Conservation (phyloP, 2,797 vertebrate genomes). For the Acanthopagrus latus region DNA sequence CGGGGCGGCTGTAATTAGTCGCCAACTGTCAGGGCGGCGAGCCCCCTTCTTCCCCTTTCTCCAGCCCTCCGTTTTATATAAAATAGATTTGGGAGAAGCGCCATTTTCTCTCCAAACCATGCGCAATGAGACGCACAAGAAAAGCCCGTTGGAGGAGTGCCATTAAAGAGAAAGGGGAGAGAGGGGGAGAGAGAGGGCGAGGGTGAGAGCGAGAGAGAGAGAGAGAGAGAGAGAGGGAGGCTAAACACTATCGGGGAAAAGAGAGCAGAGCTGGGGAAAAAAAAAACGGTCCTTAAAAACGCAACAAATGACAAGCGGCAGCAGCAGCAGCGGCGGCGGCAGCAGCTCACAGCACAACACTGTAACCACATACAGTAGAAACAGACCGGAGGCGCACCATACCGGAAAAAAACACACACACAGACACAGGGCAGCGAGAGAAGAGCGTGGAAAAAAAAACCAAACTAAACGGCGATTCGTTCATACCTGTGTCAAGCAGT, state of each 20-base stretch:
- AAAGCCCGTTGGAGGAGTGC: slow-evolving; percentile 85
- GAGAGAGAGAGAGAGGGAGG: slow-evolving; percentile 43
- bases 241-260: slow-evolving; percentile 62
- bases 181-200: slow-evolving; percentile 5
- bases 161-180: slow-evolving; percentile 65
- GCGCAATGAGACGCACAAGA: slow-evolving; percentile 88
- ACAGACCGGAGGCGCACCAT: slow-evolving; percentile 45
- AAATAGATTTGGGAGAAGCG: slow-evolving; percentile 92
- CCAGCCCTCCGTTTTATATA: slow-evolving; percentile 81
- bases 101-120: slow-evolving; percentile 93
- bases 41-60: slow-evolving; percentile 57
- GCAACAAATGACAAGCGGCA: slow-evolving; percentile 75
- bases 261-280: slow-evolving; percentile 68
- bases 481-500: slow-evolving; percentile 97
- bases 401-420: slow-evolving; percentile 53
- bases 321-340: slow-evolving; percentile 51
- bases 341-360: slow-evolving; percentile 49
- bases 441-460: background rate
- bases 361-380: slow-evolving; percentile 47
- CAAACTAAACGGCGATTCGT: slow-evolving; percentile 26
- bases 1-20: slow-evolving; percentile 27
- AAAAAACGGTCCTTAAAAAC: slow-evolving; percentile 69
- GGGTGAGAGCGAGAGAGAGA: slow-evolving; percentile 29
- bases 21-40: slow-evolving; percentile 49
- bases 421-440: slow-evolving; percentile 16